Evolutionary conservation across 2,888 invertebrate species (phyloP).

Genomic region (Ceriagrion tenellum): DNA sequence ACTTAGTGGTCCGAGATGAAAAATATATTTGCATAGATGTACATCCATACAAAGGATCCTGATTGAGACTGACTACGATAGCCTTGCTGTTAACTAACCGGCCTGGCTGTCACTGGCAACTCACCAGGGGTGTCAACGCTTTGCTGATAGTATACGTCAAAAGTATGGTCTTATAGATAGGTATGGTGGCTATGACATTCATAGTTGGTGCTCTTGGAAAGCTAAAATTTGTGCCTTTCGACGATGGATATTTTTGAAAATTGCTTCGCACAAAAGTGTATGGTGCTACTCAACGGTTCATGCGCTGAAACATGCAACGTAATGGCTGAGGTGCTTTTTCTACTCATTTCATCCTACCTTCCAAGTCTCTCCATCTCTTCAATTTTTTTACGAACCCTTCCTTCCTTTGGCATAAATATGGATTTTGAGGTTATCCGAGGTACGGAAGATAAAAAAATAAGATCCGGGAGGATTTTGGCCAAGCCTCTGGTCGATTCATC

Average conservation of each 20-base stretch:
- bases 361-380: background rate
- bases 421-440: constrained; percentile 3
- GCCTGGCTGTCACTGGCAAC: too few species aligned
- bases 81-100: too few species aligned
- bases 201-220: too few species aligned
- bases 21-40: too few species aligned
- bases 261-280: background rate
- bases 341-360: background rate
- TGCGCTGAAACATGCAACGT: background rate
- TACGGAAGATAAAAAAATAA: background rate
- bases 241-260: background rate
- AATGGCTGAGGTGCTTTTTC: background rate
- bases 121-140: too few species aligned
- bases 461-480: background rate
- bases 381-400: background rate
- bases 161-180: too few species aligned
- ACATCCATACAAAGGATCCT: too few species aligned
- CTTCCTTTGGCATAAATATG: constrained; percentile 2
- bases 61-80: too few species aligned
- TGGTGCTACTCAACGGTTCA: background rate
- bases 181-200: too few species aligned
- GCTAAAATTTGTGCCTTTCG: too few species aligned
- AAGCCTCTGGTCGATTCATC: background rate
- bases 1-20: too few species aligned
- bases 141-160: too few species aligned